Evolutionary conservation across 2,113 vertebrate genomes (phyloP).

Genomic region (Cercopithecus mona): DNA sequence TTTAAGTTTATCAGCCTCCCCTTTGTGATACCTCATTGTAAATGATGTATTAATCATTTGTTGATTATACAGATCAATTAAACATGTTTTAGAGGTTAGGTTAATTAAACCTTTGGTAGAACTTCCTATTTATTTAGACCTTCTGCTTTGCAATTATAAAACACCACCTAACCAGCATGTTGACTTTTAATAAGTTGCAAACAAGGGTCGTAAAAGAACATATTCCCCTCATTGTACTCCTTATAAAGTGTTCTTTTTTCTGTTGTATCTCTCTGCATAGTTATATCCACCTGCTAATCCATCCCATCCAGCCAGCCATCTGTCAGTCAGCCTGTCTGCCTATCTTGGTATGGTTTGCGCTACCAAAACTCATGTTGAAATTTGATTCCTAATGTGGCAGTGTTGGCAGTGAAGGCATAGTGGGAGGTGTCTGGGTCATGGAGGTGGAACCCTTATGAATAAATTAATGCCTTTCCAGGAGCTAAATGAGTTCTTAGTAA

Average conservation of each 20-base stretch:
- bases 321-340: not conserved
- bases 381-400: not conserved
- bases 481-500: not conserved
- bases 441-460: not conserved
- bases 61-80: conserved; percentile 54
- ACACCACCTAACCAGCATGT: not conserved
- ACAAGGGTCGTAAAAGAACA: not conserved
- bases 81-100: not conserved
- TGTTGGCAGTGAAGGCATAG: not conserved
- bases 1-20: conserved; percentile 54
- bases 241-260: not conserved
- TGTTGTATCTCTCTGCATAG: not conserved
- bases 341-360: not conserved
- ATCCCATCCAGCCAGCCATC: not conserved
- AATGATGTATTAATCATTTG: conserved; percentile 8
- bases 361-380: not conserved
- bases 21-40: not conserved
- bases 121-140: conserved; percentile 41
- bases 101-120: conserved; percentile 19
- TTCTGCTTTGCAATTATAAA: not conserved
- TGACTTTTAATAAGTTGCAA: conserved; percentile 2
- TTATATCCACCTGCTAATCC: not conserved
- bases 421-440: not conserved
- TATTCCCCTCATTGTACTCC: not conserved
- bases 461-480: not conserved